phyloP scores from a whole-genome alignment of 1,140 invertebrate genomes.

The Neodiprion lecontei region DNA sequence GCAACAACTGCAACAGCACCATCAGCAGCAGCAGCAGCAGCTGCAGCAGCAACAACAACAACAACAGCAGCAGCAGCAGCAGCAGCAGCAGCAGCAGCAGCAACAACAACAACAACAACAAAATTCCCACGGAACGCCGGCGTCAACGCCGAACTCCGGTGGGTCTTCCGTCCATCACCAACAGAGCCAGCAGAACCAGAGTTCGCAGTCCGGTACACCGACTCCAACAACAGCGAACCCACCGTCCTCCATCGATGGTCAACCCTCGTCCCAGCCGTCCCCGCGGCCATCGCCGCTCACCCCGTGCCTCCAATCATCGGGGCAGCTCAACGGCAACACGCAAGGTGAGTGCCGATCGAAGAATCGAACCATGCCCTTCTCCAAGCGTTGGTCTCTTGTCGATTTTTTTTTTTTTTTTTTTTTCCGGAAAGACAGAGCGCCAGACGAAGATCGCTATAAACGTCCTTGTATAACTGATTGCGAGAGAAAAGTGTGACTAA shows the following conservation, averaged over 20 bases:
- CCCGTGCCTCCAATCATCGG: slow-evolving; percentile 57
- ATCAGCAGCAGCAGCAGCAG: slow-evolving; percentile 43
- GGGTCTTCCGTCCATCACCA: slow-evolving; percentile 40
- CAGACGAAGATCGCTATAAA: no score
- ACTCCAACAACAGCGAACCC: slow-evolving; percentile 48
- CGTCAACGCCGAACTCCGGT: slow-evolving; percentile 36
- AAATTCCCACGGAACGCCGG: slow-evolving; percentile 21
- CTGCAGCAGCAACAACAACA: slow-evolving; percentile 34
- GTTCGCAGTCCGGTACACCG: slow-evolving; percentile 36
- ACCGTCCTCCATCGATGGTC: slow-evolving; percentile 42
- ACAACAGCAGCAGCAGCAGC: slow-evolving; percentile 35
- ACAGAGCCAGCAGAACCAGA: slow-evolving; percentile 26
- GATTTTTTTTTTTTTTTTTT: no score
- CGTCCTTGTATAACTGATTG: no score
- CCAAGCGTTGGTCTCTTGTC: no score
- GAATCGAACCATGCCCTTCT: not conserved
- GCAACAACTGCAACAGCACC: slow-evolving; percentile 48
- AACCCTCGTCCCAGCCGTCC: slow-evolving; percentile 63
- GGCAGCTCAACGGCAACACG: slow-evolving; percentile 51
- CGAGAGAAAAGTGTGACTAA: no score
- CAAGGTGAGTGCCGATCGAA: slow-evolving; percentile 51
- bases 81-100: slow-evolving; percentile 24
- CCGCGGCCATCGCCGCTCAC: slow-evolving; percentile 60
- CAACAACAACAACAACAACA: slow-evolving; percentile 9
- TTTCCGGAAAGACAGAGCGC: no score